Evolutionary conservation across 2,888 invertebrate species (phyloP).

Genomic region (Dorcus parallelipipedus): DNA sequence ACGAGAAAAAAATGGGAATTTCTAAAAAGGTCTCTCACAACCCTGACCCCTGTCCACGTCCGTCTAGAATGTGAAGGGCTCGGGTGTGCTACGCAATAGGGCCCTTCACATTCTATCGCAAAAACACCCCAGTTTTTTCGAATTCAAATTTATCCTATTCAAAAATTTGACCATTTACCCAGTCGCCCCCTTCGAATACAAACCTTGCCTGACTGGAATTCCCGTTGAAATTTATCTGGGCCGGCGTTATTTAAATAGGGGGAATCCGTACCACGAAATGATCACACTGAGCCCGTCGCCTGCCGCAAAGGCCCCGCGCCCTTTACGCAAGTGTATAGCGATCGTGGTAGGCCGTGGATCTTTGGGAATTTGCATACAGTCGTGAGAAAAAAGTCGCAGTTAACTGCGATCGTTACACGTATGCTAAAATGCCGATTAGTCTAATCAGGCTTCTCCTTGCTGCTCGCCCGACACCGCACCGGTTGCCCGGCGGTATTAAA

Average conservation of each 20-base stretch:
- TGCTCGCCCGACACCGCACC: neutral
- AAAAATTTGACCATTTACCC: conserved; percentile 13
- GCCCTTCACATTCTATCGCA: neutral
- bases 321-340: neutral
- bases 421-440: conserved; percentile 21
- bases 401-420: conserved; percentile 19
- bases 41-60: neutral
- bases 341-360: conserved; percentile 1
- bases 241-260: conserved; percentile 12
- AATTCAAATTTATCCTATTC: neutral
- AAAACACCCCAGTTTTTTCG: conserved; percentile 1
- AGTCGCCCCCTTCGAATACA: neutral
- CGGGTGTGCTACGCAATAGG: neutral
- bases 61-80: neutral
- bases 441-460: neutral
- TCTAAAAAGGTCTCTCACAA: neutral
- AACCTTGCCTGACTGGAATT: neutral
- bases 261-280: conserved; percentile 5
- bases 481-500: conserved; percentile 1
- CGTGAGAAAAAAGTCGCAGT: conserved; percentile 40
- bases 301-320: too few species aligned
- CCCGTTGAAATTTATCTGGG: neutral
- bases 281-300: neutral
- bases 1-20: neutral
- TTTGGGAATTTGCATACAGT: conserved; percentile 35